phyloP scores from a whole-genome alignment of 2,113 vertebrate species.

The Tinamus guttatus region DNA sequence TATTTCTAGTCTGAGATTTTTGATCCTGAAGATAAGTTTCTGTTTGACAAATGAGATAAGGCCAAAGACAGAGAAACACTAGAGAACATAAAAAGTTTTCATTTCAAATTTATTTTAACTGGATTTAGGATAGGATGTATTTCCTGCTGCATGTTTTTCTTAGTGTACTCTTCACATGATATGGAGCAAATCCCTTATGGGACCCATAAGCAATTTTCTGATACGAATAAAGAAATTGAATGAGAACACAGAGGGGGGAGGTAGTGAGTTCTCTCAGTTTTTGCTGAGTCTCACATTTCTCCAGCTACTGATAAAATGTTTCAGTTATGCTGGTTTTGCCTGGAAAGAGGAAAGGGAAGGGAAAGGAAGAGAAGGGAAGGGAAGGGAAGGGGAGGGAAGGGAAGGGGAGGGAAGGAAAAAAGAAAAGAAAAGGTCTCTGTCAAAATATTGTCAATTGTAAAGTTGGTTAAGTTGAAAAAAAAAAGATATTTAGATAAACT shows the following conservation, averaged over 20 bases:
- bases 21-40: background rate
- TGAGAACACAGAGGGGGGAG: background rate
- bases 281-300: background rate
- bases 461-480: background rate
- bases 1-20: background rate
- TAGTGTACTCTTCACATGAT: background rate
- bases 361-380: no score
- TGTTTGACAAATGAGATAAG: background rate
- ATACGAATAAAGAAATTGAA: background rate
- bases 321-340: background rate
- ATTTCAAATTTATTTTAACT: background rate
- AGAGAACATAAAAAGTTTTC: background rate
- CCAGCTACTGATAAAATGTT: background rate
- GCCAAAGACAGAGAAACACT: background rate
- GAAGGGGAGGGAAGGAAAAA: background rate
- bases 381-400: background rate
- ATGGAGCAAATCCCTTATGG: background rate
- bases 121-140: background rate
- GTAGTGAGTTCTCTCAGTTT: background rate
- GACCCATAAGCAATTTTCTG: rapidly evolving
- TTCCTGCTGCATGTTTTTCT: background rate
- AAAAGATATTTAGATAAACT: background rate
- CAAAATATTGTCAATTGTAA: background rate
- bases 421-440: background rate
- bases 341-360: background rate